Percentiles rank a stretch among this genome's conserved stretches.
Conservation (phyloP, 2,888 invertebrate genomes). For the Leptinotarsa juncta region DNA sequence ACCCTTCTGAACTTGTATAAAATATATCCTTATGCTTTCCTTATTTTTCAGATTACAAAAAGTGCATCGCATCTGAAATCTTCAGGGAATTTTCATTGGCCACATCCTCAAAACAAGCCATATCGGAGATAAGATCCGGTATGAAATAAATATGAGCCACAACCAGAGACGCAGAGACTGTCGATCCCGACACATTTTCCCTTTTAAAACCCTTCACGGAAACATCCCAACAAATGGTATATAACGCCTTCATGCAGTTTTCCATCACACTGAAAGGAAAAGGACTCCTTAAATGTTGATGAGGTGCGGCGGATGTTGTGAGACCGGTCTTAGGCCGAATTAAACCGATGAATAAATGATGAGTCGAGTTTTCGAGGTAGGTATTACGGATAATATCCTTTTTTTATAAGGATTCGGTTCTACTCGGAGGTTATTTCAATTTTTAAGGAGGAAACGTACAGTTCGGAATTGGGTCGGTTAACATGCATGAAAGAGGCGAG, state of each 20-base stretch:
- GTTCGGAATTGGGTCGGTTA: slow-evolving; percentile 23
- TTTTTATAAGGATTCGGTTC: slow-evolving; percentile 15
- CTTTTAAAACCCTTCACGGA: slow-evolving; percentile 10
- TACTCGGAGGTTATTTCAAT: slow-evolving; percentile 20
- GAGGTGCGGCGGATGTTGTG: slow-evolving; percentile 12
- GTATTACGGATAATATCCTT: slow-evolving; percentile 23
- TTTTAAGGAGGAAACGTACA: neutral
- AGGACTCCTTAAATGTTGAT: slow-evolving; percentile 23
- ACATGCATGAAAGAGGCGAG: slow-evolving; percentile 23
- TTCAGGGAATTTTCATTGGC: neutral
- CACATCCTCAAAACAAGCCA: neutral
- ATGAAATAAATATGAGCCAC: slow-evolving; percentile 22
- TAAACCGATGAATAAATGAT: slow-evolving; percentile 28
- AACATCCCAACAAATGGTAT: slow-evolving; percentile 1
- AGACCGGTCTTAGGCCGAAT: slow-evolving; percentile 11
- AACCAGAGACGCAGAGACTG: neutral
- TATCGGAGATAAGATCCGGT: neutral
- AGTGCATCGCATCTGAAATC: neutral
- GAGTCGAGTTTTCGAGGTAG: neutral
- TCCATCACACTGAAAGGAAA: slow-evolving; percentile 3
- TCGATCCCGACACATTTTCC: slow-evolving; percentile 18
- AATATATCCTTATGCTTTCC: too few species aligned
- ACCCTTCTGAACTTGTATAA: too few species aligned
- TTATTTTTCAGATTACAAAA: too few species aligned
- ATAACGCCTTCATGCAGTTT: neutral